These are phyloP conservation scores for Sabellastarte sp. DNA, from an alignment of 2,888 invertebrate genomes.

Conservation along the genomic window DNA sequence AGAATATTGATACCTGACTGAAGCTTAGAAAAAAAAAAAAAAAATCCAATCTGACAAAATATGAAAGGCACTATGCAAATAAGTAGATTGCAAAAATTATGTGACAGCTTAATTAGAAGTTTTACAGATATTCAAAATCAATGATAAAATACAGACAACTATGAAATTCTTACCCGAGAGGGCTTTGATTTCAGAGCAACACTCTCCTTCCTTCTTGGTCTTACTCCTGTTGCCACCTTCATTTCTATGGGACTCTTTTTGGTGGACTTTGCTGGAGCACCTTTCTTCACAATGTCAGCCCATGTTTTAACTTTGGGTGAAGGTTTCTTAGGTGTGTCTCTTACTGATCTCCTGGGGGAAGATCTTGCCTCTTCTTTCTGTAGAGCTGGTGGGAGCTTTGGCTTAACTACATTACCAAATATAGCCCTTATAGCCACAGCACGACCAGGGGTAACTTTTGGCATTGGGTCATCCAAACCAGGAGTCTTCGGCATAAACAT, in stretches of 20 bases:
- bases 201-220: neutral
- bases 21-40: too few relatives aligned
- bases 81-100: too few relatives aligned
- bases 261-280: slow-evolving; percentile 6
- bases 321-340: neutral
- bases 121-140: too few relatives aligned
- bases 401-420: slow-evolving; percentile 42
- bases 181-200: neutral
- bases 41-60: too few relatives aligned
- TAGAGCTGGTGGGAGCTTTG: slow-evolving; percentile 31
- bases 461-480: neutral
- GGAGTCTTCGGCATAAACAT: slow-evolving; percentile 2
- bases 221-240: neutral
- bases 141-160: too few relatives aligned
- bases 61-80: too few relatives aligned
- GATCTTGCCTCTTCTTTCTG: neutral
- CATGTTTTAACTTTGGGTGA: slow-evolving; percentile 8
- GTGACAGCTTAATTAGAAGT: too few relatives aligned
- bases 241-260: neutral
- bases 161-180: too few relatives aligned
- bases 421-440: slow-evolving; percentile 46
- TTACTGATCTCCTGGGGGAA: neutral
- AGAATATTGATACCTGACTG: too few relatives aligned
- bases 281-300: slow-evolving; percentile 22
- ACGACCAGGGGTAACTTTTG: slow-evolving; percentile 34